Conservation (phyloP, 2,888 invertebrate genomes). For the Quadriops clusia region DNA sequence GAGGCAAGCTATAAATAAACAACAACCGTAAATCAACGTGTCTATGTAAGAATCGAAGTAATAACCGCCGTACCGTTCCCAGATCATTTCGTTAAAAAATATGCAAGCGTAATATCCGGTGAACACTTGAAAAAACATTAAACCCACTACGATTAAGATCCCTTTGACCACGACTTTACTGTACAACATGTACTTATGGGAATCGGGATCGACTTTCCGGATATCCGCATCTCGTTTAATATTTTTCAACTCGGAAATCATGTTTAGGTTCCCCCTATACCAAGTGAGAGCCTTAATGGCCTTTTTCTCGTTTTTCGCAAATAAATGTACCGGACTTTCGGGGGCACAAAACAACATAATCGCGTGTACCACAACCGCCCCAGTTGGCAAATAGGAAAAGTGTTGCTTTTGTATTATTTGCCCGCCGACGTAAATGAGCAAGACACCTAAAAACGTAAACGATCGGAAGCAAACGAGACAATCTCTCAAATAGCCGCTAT, state of each 20-base stretch:
- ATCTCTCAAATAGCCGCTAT: slow-evolving; percentile 12
- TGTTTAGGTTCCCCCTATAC: slow-evolving; percentile 22
- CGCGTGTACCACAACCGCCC: slow-evolving; percentile 15
- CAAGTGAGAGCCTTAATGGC: slow-evolving; percentile 19
- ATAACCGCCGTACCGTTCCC: slow-evolving; percentile 1
- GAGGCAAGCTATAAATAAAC: slow-evolving; percentile 18
- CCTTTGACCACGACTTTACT: slow-evolving; percentile 22
- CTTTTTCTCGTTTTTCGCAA: slow-evolving; percentile 15
- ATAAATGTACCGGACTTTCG: slow-evolving; percentile 26
- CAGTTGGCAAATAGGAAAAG: slow-evolving; percentile 12
- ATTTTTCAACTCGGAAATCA: slow-evolving; percentile 19
- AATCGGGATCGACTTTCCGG: slow-evolving; percentile 15
- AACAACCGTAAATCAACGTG: slow-evolving; percentile 16
- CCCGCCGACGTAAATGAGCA: slow-evolving; percentile 14
- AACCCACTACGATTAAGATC: slow-evolving; percentile 18
- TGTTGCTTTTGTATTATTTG: slow-evolving; percentile 9
- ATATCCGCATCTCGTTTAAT: slow-evolving; percentile 21
- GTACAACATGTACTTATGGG: slow-evolving; percentile 21
- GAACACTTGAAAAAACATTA: slow-evolving; percentile 20
- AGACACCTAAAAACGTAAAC: slow-evolving; percentile 15
- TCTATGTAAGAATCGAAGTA: slow-evolving; percentile 12
- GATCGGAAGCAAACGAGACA: slow-evolving; percentile 14
- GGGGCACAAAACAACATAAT: slow-evolving; percentile 17
- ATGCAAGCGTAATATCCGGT: slow-evolving; percentile 24
- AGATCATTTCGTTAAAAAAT: slow-evolving; percentile 17